Conservation (phyloP, 2,113 vertebrate species). For the Gobiocypris rarus region DNA sequence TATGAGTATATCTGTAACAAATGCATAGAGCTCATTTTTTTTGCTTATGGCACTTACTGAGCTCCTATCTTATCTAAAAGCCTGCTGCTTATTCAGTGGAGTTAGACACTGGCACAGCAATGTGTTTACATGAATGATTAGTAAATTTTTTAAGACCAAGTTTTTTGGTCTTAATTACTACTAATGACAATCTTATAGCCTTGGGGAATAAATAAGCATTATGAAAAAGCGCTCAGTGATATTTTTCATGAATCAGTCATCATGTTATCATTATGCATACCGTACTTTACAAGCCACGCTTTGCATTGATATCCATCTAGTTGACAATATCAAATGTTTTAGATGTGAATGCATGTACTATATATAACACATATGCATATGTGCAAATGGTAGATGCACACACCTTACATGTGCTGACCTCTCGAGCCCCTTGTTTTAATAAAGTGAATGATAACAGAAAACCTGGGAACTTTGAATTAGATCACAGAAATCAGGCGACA, state of each 20-base stretch:
- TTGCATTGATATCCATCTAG: not conserved
- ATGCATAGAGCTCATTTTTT: conserved; percentile 51
- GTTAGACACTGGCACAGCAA: not conserved
- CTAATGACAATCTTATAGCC: conserved; percentile 33
- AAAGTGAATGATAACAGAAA: conserved; percentile 18
- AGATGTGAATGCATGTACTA: not conserved
- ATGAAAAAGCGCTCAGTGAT: not conserved
- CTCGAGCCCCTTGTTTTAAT: not conserved
- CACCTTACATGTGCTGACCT: not conserved
- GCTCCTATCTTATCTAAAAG: conserved; percentile 7
- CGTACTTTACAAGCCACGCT: not conserved
- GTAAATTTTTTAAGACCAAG: not conserved
- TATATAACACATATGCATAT: too few relatives aligned
- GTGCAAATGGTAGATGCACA: not conserved
- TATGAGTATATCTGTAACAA: conserved; percentile 59
- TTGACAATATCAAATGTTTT: not conserved
- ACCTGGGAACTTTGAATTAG: conserved; percentile 43
- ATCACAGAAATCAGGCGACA: conserved; percentile 53
- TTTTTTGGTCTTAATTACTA: not conserved
- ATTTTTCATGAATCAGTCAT: not conserved
- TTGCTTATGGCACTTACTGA: conserved; percentile 48
- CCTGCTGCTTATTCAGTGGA: conserved; percentile 3
- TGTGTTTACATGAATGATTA: conserved; percentile 33
- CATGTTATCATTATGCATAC: not conserved
- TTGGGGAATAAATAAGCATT: conserved; percentile 14